Percentiles rank a stretch among this genome's conserved stretches.
Evolutionary conservation across 2,888 invertebrate species (phyloP).

Genomic region (Lasioglossum leucozonium): DNA sequence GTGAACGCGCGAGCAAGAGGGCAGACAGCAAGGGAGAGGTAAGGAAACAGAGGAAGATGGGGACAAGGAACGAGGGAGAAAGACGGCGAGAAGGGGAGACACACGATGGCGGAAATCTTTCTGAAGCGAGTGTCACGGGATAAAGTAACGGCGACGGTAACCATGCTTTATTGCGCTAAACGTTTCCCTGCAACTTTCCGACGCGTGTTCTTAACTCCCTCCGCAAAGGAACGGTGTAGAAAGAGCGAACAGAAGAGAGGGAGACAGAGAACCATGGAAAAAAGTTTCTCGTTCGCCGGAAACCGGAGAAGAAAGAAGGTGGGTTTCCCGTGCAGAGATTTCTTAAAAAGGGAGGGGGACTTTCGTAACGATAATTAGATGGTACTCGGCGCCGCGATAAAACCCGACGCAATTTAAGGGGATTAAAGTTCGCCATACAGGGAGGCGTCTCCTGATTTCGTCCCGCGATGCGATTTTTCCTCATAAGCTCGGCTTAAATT

Average conservation of each 20-base stretch:
- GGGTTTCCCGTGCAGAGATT: not conserved
- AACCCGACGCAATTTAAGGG: constrained; percentile 35
- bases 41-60: not conserved
- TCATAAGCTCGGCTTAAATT: constrained; percentile 58
- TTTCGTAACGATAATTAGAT: constrained; percentile 36
- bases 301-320: not conserved
- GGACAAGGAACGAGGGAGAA: not conserved
- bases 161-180: constrained; percentile 65
- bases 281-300: constrained; percentile 13
- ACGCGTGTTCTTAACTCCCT: constrained; percentile 33
- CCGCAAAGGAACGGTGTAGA: not conserved
- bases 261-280: not conserved
- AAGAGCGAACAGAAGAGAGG: not conserved
- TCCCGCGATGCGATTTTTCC: constrained; percentile 41
- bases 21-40: not conserved
- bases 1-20: constrained; percentile 48
- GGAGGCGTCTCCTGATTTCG: constrained; percentile 24
- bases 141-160: constrained; percentile 57
- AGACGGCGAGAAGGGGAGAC: not conserved
- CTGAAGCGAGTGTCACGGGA: constrained; percentile 55
- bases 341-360: not conserved
- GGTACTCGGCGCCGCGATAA: constrained; percentile 31
- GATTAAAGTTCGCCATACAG: constrained; percentile 41
- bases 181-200: constrained; percentile 54
- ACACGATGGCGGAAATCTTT: constrained; percentile 55